These are phyloP conservation scores for Altica lythri DNA, from an alignment of 2,888 invertebrate species.

Conservation along the genomic window DNA sequence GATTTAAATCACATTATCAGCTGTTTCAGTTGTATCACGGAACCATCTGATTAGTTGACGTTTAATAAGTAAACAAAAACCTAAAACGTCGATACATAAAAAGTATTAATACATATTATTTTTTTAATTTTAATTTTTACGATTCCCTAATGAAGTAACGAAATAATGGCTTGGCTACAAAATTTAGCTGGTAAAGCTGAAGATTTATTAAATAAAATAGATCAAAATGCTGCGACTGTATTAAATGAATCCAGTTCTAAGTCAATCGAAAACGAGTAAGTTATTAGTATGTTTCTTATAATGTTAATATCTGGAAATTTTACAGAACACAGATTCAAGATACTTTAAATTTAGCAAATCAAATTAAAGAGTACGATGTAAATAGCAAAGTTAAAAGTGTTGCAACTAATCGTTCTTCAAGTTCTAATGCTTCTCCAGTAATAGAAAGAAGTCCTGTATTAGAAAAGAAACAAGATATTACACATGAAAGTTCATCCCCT, in stretches of 20 bases:
- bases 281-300: constrained; percentile 1
- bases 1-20: too few relatives aligned
- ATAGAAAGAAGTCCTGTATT: constrained; percentile 19
- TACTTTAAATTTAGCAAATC: constrained; percentile 15
- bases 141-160: constrained; percentile 12
- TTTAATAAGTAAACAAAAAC: constrained; percentile 9
- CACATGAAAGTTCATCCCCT: background rate
- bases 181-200: constrained; percentile 76
- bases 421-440: constrained; percentile 23
- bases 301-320: constrained; percentile 4
- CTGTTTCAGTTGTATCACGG: too few relatives aligned
- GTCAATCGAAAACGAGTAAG: constrained; percentile 29
- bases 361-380: constrained; percentile 15
- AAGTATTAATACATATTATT: constrained; percentile 2
- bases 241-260: constrained; percentile 50
- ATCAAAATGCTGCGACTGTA: constrained; percentile 73
- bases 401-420: constrained; percentile 18
- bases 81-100: background rate
- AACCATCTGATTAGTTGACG: constrained; percentile 8
- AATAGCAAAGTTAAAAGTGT: constrained; percentile 13
- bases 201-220: constrained; percentile 73
- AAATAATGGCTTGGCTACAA: constrained; percentile 71
- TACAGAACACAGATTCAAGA: constrained; percentile 26
- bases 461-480: constrained; percentile 9
- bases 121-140: constrained; percentile 3